Evolutionary conservation across 2,113 vertebrate genomes (phyloP), one percentile per base, ranked within the genome.

Genomic region (Megaptera novaeangliae): DNA sequence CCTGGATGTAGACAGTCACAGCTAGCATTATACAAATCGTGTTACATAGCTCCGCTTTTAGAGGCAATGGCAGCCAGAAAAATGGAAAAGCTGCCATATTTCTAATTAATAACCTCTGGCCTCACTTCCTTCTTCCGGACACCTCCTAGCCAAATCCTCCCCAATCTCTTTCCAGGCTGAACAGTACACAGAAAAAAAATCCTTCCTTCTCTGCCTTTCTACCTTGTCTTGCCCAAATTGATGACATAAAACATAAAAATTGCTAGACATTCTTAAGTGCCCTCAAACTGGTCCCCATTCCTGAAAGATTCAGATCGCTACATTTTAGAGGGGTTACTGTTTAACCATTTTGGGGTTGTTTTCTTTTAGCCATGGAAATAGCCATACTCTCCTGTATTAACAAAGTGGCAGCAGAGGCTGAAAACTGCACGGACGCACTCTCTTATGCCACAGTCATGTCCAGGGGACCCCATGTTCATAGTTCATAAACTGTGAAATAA

Each of bases 321-420:
- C 64, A 39, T 92, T 66, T 68, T 21, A 39, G 57, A 95, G 66
- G 44, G n/a, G 41, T 96, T 68, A 75, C 17, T 74, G 2, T 59
- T 90, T 61, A 66, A 78, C 34, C 72, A 55, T 57, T 63, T 68
- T 36, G 74, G 23, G n/a, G 36, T 92, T 49, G 15, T 66, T 94
- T 95, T 88, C 44, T 69, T 91, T 95, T 77, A 92, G 69, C 92
- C 69, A 66, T 94, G 86, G 95, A 97, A 97, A 92, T 81, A 94
- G 89, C 96, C 93, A 72, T 92, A 88, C 85, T 55, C 44, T 77
- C 68, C 36, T 91, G 34, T 23, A 80, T 87, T 49, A 52, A 72
- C 44, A 21, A 81, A 74, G 78, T 74, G 80, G 34, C 49, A 52
- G 27, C 41, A 88, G 91, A 93, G 83, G 41, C 52, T 95, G 64